Evolutionary conservation across 2,113 vertebrate species (phyloP).

Genomic region (Tinamus guttatus): DNA sequence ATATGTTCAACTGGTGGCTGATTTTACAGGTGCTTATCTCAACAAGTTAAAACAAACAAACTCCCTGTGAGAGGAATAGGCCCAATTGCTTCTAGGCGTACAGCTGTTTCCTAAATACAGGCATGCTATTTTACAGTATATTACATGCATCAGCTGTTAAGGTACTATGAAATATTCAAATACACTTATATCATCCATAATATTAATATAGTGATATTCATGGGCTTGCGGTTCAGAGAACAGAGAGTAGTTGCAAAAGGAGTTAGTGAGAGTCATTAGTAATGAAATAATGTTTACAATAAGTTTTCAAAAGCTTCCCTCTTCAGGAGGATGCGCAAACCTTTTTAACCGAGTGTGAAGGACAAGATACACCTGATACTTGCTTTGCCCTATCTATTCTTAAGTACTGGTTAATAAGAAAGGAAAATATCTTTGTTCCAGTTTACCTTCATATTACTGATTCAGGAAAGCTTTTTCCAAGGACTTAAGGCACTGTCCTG

Average conservation of each 20-base stretch:
- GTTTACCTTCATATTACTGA: neutral
- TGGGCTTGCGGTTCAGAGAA: neutral
- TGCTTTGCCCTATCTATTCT: neutral
- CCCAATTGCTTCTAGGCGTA: neutral
- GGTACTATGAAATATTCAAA: neutral
- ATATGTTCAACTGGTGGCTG: neutral
- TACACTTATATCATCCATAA: neutral
- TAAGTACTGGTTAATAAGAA: neutral
- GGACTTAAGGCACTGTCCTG: neutral
- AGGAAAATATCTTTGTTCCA: neutral
- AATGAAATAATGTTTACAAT: conserved; percentile 3
- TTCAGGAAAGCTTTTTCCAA: neutral
- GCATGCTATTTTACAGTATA: neutral
- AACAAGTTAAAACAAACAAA: neutral
- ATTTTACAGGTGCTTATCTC: neutral
- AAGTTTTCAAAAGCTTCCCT: neutral
- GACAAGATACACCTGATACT: neutral
- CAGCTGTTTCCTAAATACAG: neutral
- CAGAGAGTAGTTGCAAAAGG: neutral
- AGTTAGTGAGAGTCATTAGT: conserved; percentile 5
- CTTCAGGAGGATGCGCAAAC: neutral
- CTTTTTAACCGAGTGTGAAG: conserved; percentile 3
- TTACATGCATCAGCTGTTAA: neutral
- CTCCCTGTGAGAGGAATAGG: neutral
- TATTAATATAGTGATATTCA: neutral